Evolutionary conservation across 2,888 invertebrate species (phyloP).

Genomic region (Andrena chrysosceles): DNA sequence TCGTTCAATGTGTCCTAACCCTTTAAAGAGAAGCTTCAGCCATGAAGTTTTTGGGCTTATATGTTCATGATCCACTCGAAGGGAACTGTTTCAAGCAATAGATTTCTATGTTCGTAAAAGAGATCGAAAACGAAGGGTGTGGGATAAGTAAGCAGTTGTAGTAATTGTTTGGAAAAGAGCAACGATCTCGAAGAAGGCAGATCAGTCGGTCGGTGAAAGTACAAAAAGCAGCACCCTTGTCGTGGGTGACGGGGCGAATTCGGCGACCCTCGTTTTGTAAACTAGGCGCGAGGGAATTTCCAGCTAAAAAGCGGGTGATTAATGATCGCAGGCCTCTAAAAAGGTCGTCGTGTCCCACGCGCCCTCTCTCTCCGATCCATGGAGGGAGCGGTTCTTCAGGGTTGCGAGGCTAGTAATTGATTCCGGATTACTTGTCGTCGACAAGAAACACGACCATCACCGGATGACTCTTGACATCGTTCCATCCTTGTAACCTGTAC

Average conservation of each 20-base stretch:
- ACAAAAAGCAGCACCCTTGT: slow-evolving; percentile 78
- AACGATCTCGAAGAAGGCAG: slow-evolving; percentile 54
- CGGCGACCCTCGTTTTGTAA: slow-evolving; percentile 82
- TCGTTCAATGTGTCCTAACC: too few relatives aligned
- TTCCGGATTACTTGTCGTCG: slow-evolving; percentile 79
- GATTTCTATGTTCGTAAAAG: not conserved
- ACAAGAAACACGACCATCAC: slow-evolving; percentile 66
- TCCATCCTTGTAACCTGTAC: slow-evolving; percentile 55
- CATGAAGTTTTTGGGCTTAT: too few relatives aligned
- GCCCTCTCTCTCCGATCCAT: slow-evolving; percentile 42
- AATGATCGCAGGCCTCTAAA: slow-evolving; percentile 79
- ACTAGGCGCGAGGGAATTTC: slow-evolving; percentile 84
- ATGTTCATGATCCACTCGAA: too few relatives aligned
- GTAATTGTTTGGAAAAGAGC: slow-evolving; percentile 43
- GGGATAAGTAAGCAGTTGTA: slow-evolving; percentile 23
- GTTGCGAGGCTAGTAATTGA: slow-evolving; percentile 78
- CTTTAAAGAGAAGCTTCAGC: too few relatives aligned
- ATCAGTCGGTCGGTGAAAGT: slow-evolving; percentile 54
- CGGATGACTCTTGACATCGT: slow-evolving; percentile 66
- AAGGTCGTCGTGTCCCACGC: slow-evolving; percentile 65
- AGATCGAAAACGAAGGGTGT: not conserved
- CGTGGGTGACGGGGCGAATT: slow-evolving; percentile 82
- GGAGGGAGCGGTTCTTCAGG: slow-evolving; percentile 70
- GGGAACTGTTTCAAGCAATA: not conserved
- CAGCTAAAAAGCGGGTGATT: slow-evolving; percentile 84